A percentile compares a stretch with the other conserved stretches of the same genome.
Evolutionary conservation across 2,888 invertebrate species (phyloP).

Genomic region (Drosophila ezoana): DNA sequence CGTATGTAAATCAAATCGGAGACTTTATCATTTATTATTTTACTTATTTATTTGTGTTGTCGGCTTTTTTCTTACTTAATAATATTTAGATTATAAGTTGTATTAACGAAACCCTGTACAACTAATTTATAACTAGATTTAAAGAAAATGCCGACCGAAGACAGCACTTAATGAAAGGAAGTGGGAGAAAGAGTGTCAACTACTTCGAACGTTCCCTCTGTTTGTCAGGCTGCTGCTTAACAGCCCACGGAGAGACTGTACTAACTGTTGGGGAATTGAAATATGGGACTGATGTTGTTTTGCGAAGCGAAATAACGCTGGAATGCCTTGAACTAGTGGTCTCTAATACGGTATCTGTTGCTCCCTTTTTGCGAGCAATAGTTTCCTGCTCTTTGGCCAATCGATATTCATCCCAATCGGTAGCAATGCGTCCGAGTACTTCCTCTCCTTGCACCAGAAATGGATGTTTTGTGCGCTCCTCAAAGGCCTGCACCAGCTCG

Average conservation of each 20-base stretch:
- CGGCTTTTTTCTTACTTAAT: constrained; percentile 1
- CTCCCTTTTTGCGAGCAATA: constrained; percentile 84
- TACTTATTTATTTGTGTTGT: background rate
- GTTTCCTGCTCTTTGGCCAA: constrained; percentile 73
- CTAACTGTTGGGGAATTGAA: background rate
- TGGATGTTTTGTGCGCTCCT: constrained; percentile 85
- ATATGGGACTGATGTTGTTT: constrained; percentile 27
- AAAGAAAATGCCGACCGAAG: constrained; percentile 1
- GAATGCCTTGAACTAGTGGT: background rate
- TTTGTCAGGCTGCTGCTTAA: background rate
- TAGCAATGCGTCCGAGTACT: constrained; percentile 87
- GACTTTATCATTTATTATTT: background rate
- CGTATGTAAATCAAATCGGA: background rate
- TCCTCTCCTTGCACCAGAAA: constrained; percentile 89
- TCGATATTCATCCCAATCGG: constrained; percentile 87
- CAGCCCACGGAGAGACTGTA: background rate
- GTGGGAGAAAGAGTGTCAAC: background rate
- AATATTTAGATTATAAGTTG: background rate
- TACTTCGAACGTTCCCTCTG: constrained; percentile 1
- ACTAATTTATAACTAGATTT: constrained; percentile 8
- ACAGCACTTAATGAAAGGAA: background rate
- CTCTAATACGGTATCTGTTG: background rate
- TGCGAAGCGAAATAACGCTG: constrained; percentile 15
- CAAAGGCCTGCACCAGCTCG: constrained; percentile 86
- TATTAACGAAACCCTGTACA: constrained; percentile 7